Base-by-base conservation (phyloP, 2,797 vertebrate species). In the Myotis myotis region DNA sequence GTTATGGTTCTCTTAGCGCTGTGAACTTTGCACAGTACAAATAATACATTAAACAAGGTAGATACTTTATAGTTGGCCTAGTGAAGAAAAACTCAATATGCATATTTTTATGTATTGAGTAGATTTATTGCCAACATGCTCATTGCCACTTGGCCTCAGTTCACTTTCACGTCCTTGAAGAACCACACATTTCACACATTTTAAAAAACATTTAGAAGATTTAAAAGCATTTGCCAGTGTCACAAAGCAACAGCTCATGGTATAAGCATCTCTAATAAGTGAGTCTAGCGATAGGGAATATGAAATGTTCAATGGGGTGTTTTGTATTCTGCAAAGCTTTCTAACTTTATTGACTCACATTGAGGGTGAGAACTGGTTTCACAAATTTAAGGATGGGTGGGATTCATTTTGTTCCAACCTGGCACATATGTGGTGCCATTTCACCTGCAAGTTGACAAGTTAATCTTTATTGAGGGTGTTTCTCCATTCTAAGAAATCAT, bases 31-130 rank as follows among this genome's bases (percentile, higher is more conserved):
- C 3, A 75, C 75, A 92, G 94, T 96, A 91, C 51, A 96, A 92
- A 84, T 94, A 96, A 71, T 87, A 95, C 93, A 91, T 91, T 89
- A 88, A 96, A 96, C 79, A 95, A 87, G 85, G 93, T 93, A 86
- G 92, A 87, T 89, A 76, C 74, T 97, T 96, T 96, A 96, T 84
- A 94, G 88, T 90, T 36, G 44, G 79, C 25, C 78, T 75, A 53
- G 90, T 79, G 90, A 96, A 94, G 94, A 97, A 96, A 97, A 97
- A 93, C 95, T 96, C 93, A 96, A 93, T 96, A 95, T 97, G 79
- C 93, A 95, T 96, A 53, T 96, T 89, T 96, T 96, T 97, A 96
- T 84, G 44, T 86, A 60, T 70, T 92, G 71, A 86, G 44, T 95
- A 94, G 90, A 97, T 97, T 97, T 97, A 97, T 84, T 84, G 82